Evolutionary conservation across 2,113 vertebrate species (phyloP), one percentile per base, ranked within the genome.

Genomic region (Odocoileus hemionus): DNA sequence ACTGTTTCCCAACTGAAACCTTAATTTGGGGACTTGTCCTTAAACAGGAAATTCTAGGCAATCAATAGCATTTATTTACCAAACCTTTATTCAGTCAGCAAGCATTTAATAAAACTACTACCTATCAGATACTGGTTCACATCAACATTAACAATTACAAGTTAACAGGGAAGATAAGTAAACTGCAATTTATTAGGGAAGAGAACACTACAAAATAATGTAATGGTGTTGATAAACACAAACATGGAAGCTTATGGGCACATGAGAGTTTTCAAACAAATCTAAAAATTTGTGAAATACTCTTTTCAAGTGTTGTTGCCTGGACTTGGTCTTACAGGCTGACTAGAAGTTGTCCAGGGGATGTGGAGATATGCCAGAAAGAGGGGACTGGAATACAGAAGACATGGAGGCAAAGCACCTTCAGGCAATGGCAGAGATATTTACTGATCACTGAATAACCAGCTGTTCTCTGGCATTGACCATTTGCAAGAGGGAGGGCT

Each of bases 371-470:
- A 33, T 10, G 7, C 52, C 52, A 6, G 13, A 43, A n/a, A 74
- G 39, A 76, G n/a, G 15, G 28, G n/a, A 45, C 78, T 36, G 1
- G 17, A 14, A 33, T 33, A 70, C 5, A 23, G 33, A 25, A 14
- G 19, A 5, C 19, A 28, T 1, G n/a, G 55, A 28, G 25, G 26
- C 1, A 1, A 36, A 36, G 23, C 23, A 67, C 2, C 21, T n/a
- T 23, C 7, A 47, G 67, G 5, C 36, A 13, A 64, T 23, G 12
- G 78, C 6, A 54, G 45, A 76, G 55, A 12, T 25, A 45, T 45
- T 47, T n/a, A 28, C 8, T 7, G 9, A n/a, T 7, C 12, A 54
- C 12, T 30, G 12, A 84, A 54, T 45, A 36, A 30, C 16, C 11
- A 28, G 39, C n/a, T 52, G 9, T 17, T 50, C 21, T 47, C 8